These are phyloP conservation scores for Eupithecia insigniata DNA, from an alignment of 2,888 invertebrate genomes.

Conservation along the genomic window DNA sequence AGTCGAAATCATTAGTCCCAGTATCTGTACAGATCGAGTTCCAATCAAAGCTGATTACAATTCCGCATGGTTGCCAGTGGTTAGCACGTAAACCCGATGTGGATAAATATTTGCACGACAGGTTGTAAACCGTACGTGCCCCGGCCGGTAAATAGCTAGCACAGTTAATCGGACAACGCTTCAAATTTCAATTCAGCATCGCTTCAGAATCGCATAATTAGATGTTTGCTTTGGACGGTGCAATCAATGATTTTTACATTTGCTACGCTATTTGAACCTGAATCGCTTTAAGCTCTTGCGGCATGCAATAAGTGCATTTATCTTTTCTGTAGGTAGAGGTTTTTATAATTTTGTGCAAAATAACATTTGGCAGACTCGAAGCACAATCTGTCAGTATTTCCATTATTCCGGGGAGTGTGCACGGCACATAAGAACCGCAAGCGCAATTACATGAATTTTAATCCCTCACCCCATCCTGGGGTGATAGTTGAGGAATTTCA, in stretches of 20 bases:
- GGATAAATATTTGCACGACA: constrained; percentile 83
- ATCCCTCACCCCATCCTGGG: constrained; percentile 59
- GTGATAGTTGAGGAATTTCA: constrained; percentile 81
- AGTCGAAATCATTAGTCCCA: constrained; percentile 23
- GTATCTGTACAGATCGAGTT: constrained; percentile 47
- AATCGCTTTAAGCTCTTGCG: background rate
- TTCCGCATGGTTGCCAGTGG: constrained; percentile 74
- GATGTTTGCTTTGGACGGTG: constrained; percentile 38
- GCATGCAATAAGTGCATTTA: constrained; percentile 11
- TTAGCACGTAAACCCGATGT: constrained; percentile 79
- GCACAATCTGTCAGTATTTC: constrained; percentile 27
- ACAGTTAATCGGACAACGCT: constrained; percentile 72
- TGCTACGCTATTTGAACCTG: constrained; percentile 27
- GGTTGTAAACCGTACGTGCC: constrained; percentile 78
- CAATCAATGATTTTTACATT: constrained; percentile 38
- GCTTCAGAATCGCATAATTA: constrained; percentile 43
- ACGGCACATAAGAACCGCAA: constrained; percentile 53
- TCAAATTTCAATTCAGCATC: constrained; percentile 60
- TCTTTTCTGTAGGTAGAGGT: background rate
- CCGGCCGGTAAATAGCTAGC: constrained; percentile 64
- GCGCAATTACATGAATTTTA: constrained; percentile 76
- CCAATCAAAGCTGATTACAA: constrained; percentile 80
- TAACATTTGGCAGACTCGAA: constrained; percentile 25
- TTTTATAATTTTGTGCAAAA: constrained; percentile 14
- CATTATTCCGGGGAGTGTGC: constrained; percentile 35